phyloP scores from a whole-genome alignment of 2,888 invertebrate genomes.

The Hydraecia micacea region DNA sequence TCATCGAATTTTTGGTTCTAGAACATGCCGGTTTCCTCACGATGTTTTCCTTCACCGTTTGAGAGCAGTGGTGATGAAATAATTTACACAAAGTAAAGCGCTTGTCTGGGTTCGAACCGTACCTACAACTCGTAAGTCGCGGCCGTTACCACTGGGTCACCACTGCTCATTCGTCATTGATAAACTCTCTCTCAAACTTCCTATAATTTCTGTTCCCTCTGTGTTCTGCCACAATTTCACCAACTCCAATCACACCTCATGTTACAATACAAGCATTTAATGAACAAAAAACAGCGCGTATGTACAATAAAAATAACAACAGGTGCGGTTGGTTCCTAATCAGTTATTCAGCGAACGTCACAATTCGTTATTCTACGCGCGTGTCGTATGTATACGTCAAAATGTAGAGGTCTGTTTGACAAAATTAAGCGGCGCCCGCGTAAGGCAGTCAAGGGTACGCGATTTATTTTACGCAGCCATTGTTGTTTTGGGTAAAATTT shows the following conservation, averaged over 20 bases:
- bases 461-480: slow-evolving; percentile 70
- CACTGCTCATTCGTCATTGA: not conserved
- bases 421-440: slow-evolving; percentile 77
- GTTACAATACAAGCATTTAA: slow-evolving; percentile 64
- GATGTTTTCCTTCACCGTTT: too few relatives aligned
- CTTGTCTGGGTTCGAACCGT: too few relatives aligned
- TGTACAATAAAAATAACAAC: slow-evolving; percentile 70
- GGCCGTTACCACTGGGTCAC: too few relatives aligned
- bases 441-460: slow-evolving; percentile 73
- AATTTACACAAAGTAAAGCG: too few relatives aligned
- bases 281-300: slow-evolving; percentile 66
- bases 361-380: slow-evolving; percentile 77
- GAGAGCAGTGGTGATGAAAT: too few relatives aligned
- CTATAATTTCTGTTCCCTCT: too few relatives aligned
- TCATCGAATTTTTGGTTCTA: too few relatives aligned
- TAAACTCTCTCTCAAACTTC: not conserved
- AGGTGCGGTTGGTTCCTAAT: slow-evolving; percentile 78
- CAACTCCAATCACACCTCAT: slow-evolving; percentile 53
- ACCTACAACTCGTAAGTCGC: too few relatives aligned
- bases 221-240: not conserved
- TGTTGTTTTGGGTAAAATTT: slow-evolving; percentile 62
- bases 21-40: too few relatives aligned
- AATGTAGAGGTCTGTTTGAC: slow-evolving; percentile 79
- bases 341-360: slow-evolving; percentile 78
- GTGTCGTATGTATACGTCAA: slow-evolving; percentile 76